These are phyloP conservation scores for Congeria kusceri DNA, from an alignment of 2,888 invertebrate genomes.

Conservation along the genomic window DNA sequence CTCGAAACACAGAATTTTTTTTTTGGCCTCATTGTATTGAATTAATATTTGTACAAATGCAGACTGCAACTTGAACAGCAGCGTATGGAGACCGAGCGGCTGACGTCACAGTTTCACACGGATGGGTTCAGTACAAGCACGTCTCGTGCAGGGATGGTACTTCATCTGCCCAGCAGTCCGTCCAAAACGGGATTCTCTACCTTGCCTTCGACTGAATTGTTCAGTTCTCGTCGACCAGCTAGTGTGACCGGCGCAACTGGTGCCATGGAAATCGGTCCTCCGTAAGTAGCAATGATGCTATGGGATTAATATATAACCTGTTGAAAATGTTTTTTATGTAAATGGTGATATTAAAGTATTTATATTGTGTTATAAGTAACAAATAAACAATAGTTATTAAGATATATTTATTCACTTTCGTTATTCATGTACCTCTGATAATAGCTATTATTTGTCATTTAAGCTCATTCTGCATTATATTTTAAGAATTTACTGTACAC, in stretches of 20 bases:
- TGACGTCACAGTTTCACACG: slow-evolving; percentile 73
- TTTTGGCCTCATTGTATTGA: neutral
- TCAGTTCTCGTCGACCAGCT: slow-evolving; percentile 61
- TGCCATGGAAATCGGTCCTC: slow-evolving; percentile 69
- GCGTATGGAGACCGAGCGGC: slow-evolving; percentile 76
- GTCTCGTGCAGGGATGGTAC: slow-evolving; percentile 47
- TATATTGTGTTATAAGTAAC: too few relatives aligned
- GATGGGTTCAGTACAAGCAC: slow-evolving; percentile 63
- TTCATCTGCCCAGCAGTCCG: slow-evolving; percentile 69
- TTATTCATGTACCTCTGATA: too few relatives aligned
- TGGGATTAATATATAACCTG: neutral
- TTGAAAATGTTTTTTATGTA: too few relatives aligned
- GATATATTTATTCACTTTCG: too few relatives aligned
- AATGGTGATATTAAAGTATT: too few relatives aligned
- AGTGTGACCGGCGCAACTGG: slow-evolving; percentile 49
- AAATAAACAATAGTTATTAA: too few relatives aligned
- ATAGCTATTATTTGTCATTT: too few relatives aligned
- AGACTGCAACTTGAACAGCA: slow-evolving; percentile 79
- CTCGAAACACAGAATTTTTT: too few relatives aligned
- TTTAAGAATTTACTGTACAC: too few relatives aligned
- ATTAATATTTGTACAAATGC: slow-evolving; percentile 6
- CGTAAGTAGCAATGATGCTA: slow-evolving; percentile 65
- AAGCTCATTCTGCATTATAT: too few relatives aligned
- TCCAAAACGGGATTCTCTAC: slow-evolving; percentile 78
- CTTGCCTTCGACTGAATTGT: slow-evolving; percentile 72